Conservation (phyloP, 92 coral and sea anemone species). For the Porites divaricata region DNA sequence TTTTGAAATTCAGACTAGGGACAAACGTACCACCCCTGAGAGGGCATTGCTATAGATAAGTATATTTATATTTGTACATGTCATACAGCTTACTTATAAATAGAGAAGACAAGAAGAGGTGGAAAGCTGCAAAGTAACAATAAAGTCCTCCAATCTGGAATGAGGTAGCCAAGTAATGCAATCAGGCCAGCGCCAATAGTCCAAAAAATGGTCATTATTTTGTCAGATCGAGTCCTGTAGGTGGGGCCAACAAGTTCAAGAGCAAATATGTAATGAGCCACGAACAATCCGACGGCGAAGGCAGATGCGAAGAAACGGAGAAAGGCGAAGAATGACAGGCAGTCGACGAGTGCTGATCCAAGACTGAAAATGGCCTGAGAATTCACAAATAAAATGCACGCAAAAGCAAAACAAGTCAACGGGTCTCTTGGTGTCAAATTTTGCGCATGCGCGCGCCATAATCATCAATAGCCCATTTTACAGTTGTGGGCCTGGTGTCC, state of each 20-base stretch:
- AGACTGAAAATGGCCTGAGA: slow-evolving; percentile 50
- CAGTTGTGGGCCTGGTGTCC: too few relatives aligned
- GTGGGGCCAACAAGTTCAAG: slow-evolving; percentile 67
- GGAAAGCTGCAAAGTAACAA: slow-evolving; percentile 50
- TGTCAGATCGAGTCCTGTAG: slow-evolving; percentile 65
- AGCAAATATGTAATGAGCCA: slow-evolving; percentile 59
- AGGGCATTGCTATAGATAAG: too few relatives aligned
- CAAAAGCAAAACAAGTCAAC: not conserved
- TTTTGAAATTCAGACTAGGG: too few relatives aligned
- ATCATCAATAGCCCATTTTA: too few relatives aligned
- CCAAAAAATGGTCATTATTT: slow-evolving; percentile 65
- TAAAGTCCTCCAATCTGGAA: slow-evolving; percentile 56
- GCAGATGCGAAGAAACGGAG: slow-evolving; percentile 61
- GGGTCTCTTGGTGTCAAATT: too few relatives aligned
- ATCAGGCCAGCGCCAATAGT: slow-evolving; percentile 47
- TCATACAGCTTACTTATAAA: slow-evolving; percentile 48
- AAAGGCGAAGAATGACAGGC: slow-evolving; percentile 62
- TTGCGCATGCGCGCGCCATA: too few relatives aligned
- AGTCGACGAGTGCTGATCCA: slow-evolving; percentile 59
- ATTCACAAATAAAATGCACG: not conserved
- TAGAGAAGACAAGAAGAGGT: slow-evolving; percentile 39
- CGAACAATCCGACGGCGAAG: slow-evolving; percentile 54
- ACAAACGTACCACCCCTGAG: too few relatives aligned
- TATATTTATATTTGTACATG: too few relatives aligned
- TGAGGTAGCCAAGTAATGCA: slow-evolving; percentile 53